Evolutionary conservation across 2,797 vertebrate species (phyloP).

Genomic region (Rhodeus uyekii): DNA sequence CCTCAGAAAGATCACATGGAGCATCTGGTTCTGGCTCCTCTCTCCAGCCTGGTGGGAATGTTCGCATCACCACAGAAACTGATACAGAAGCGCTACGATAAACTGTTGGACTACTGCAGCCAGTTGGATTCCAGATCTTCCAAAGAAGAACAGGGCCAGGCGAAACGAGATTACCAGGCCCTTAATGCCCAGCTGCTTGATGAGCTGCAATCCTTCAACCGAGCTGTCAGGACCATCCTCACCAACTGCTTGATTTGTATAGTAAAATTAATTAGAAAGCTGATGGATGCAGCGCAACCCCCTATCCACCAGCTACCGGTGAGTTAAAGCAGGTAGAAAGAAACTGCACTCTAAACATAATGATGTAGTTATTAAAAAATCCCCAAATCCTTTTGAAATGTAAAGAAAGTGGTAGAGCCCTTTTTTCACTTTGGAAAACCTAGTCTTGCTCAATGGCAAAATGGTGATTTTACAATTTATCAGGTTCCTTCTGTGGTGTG

Average conservation of each 20-base stretch:
- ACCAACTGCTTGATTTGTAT: constrained; percentile 83
- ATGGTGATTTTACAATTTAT: neutral
- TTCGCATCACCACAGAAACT: constrained; percentile 94
- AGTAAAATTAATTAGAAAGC: constrained; percentile 75
- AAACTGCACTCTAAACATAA: neutral
- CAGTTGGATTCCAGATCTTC: constrained; percentile 80
- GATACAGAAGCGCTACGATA: constrained; percentile 97
- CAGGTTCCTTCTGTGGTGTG: constrained; percentile 9
- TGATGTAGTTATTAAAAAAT: neutral
- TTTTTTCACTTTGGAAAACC: neutral
- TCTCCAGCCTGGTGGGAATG: constrained; percentile 84
- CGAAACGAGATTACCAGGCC: constrained; percentile 89
- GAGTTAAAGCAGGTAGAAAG: constrained; percentile 59
- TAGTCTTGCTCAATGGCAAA: neutral
- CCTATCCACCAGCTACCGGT: constrained; percentile 78
- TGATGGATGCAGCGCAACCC: constrained; percentile 74
- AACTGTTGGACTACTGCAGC: constrained; percentile 91
- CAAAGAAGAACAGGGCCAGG: constrained; percentile 80
- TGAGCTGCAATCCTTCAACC: constrained; percentile 91
- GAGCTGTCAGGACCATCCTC: constrained; percentile 79
- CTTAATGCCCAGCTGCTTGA: constrained; percentile 92
- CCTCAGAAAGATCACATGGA: constrained; percentile 82
- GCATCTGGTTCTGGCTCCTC: constrained; percentile 81
- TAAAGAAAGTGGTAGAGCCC: neutral
- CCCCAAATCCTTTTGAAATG: neutral